These are phyloP conservation scores for Ephialtes manifestator DNA, from an alignment of 2,888 invertebrate species.

Conservation along the genomic window DNA sequence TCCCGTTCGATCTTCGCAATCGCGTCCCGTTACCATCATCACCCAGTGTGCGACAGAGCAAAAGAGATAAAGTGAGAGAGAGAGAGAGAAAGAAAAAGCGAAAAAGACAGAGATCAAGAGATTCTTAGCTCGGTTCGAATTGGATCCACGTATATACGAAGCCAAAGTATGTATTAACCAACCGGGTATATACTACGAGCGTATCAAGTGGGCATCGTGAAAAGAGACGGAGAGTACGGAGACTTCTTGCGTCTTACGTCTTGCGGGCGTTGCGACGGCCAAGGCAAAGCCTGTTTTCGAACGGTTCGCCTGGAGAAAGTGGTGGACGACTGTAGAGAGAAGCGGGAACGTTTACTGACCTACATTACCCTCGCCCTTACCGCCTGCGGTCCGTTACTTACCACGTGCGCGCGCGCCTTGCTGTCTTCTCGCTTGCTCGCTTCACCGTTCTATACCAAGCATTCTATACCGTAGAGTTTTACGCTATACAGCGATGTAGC, in stretches of 20 bases:
- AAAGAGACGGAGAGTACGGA: conserved; percentile 16
- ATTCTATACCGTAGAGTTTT: conserved; percentile 57
- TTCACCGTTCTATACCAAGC: conserved; percentile 77
- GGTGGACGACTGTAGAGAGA: conserved; percentile 69
- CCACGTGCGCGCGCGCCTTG: conserved; percentile 45
- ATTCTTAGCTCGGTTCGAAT: conserved; percentile 25
- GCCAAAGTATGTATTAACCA: background rate
- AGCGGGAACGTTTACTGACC: conserved; percentile 83
- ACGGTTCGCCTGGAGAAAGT: conserved; percentile 84
- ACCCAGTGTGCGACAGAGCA: background rate
- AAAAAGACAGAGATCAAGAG: background rate
- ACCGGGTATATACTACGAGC: background rate
- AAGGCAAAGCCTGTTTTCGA: conserved; percentile 83
- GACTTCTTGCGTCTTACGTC: conserved; percentile 31
- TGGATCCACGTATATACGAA: conserved; percentile 40
- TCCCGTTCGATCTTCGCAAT: conserved; percentile 67
- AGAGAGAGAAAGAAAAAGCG: conserved; percentile 7
- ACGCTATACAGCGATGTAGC: conserved; percentile 35
- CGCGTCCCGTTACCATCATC: conserved; percentile 66
- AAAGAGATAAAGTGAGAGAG: background rate
- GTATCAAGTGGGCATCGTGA: background rate
- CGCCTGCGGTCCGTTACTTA: conserved; percentile 67
- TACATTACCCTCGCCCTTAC: conserved; percentile 81
- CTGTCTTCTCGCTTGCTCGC: conserved; percentile 32
- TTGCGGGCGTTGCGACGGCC: conserved; percentile 53